Base-by-base conservation (phyloP, 2,888 invertebrate species). In the Meteorus colon region DNA sequence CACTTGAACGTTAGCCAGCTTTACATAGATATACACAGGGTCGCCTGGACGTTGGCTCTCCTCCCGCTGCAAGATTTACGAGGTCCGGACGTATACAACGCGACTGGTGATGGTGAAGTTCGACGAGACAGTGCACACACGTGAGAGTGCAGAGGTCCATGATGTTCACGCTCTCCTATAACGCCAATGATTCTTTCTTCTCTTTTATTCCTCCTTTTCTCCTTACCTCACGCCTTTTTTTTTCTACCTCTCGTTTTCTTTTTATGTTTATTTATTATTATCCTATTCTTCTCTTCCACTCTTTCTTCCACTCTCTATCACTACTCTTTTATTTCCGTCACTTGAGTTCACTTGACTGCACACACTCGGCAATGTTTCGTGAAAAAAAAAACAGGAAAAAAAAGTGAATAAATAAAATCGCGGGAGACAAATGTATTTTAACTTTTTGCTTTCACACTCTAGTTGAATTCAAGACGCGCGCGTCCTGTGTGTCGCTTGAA, bases 1-100 rank as follows among this genome's bases (percentile, higher is more conserved):
- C 72, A 72, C 72, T 72, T 63, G 41, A 71, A 45, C 60, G 63
- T 31, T 14, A 27, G 60, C 60, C 37, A 60, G 63, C 24, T 27
- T 72, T 37, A 60, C 71, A 77, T 48, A 48, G 48, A 16, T 48
- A 48, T n/a, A 69, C 37, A 27, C 37, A 73, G 77, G 78, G 69
- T 48, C 59, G 78, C 60, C 75, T 77, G 81, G 79, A 78, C 73
- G 73, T 66, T 65, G 27, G 31, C 29, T 29, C 16, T 62, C 16
- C 63, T 29, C 79, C 77, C 80, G 81, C 81, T 84, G 83, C 82
- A 84, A 84, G 83, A 84, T 84, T 84, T 84, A 84, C 83, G 82
- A 82, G 77, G 79, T 80, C 78, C 81, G 76, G 76, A 76, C 73
- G 65, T 76, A 37, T 59, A 59, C 14, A 10, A n/a, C 4, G 68